Conservation (phyloP, 1,140 invertebrate species). For the Pseudomyrmex flavicornis region DNA sequence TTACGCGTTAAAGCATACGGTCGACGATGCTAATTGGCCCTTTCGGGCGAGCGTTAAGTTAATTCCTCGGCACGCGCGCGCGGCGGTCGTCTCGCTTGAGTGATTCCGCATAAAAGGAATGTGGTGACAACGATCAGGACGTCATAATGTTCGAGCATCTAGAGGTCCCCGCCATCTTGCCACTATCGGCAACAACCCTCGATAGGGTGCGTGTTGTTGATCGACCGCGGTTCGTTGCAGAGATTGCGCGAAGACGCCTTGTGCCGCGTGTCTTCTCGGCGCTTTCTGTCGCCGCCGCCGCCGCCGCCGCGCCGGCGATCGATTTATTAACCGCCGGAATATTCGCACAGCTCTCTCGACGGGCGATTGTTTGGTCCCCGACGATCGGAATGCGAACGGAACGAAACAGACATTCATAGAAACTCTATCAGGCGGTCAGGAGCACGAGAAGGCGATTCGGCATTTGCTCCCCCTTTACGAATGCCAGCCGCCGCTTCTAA, state of each 20-base stretch:
- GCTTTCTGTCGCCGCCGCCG: too few species aligned
- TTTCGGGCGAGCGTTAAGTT: background rate
- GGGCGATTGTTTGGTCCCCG: background rate
- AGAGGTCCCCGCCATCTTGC: constrained; percentile 26
- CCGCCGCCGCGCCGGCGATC: background rate
- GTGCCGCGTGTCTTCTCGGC: too few species aligned
- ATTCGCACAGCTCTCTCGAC: too few species aligned
- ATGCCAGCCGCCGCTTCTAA: constrained; percentile 66
- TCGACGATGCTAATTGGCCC: constrained; percentile 17
- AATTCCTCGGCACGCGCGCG: background rate
- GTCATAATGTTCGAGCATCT: constrained; percentile 76
- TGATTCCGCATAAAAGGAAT: constrained; percentile 83
- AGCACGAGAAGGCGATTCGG: constrained; percentile 81
- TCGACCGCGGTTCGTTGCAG: background rate
- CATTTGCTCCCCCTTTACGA: constrained; percentile 80
- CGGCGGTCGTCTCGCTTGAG: constrained; percentile 75
- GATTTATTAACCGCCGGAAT: background rate
- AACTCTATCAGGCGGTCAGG: constrained; percentile 81
- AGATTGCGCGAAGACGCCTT: background rate
- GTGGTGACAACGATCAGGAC: constrained; percentile 83
- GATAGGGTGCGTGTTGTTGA: background rate
- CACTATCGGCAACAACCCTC: constrained; percentile 33
- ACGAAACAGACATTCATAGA: constrained; percentile 83
- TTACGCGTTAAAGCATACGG: background rate
- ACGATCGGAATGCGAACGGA: constrained; percentile 81